Evolutionary conservation across 64 coral and sea anemone genomes (phyloP).

Genomic region (Cladopsammia gracilis): DNA sequence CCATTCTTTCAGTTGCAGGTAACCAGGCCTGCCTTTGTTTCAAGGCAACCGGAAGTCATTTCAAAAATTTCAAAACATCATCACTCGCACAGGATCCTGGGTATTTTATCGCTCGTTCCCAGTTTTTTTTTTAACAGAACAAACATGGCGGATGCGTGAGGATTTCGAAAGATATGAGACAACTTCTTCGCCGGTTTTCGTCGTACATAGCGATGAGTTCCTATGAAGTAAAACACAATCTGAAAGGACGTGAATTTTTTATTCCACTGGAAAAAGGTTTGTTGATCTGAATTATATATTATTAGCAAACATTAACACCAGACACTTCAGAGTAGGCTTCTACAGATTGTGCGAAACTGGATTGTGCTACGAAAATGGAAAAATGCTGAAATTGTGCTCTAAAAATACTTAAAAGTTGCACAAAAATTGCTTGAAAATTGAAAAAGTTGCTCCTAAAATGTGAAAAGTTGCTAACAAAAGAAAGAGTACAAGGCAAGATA

Average conservation of each 20-base stretch:
- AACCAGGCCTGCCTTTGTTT: slow-evolving; percentile 92
- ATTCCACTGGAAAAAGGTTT: slow-evolving; percentile 42
- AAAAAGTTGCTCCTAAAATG: too few species aligned
- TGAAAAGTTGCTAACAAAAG: too few species aligned
- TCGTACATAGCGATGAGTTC: slow-evolving; percentile 36
- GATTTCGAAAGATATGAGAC: background rate
- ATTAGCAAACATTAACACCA: too few species aligned
- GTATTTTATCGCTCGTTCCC: background rate
- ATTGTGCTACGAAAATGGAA: too few species aligned
- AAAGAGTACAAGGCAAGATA: too few species aligned
- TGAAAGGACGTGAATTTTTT: slow-evolving; percentile 42
- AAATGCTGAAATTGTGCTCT: too few species aligned
- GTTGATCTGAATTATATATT: background rate
- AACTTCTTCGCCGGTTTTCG: slow-evolving; percentile 24
- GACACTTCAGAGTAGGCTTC: too few species aligned
- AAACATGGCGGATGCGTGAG: background rate
- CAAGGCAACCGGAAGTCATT: slow-evolving; percentile 75
- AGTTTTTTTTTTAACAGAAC: background rate
- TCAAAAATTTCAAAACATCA: slow-evolving; percentile 12
- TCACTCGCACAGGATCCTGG: background rate
- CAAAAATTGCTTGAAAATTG: too few species aligned
- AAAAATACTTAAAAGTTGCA: too few species aligned
- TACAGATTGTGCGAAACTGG: too few species aligned
- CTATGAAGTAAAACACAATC: slow-evolving; percentile 35
- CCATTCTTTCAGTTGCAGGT: slow-evolving; percentile 72